phyloP scores from a whole-genome alignment of 2,888 invertebrate genomes.

The Eretmocerus hayati region DNA sequence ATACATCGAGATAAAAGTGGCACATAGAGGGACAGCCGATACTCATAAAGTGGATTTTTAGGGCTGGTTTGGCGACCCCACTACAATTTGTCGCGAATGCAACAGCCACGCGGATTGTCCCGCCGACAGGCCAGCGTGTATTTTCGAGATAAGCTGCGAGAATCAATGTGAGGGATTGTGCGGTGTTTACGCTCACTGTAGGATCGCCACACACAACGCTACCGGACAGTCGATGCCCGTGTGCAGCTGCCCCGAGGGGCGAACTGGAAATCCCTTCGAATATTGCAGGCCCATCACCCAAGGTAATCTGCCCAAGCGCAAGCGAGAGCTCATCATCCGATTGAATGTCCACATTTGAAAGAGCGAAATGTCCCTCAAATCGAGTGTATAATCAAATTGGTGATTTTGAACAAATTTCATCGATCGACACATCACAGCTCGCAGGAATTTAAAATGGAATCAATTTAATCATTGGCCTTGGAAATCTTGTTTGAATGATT shows the following conservation, averaged over 20 bases:
- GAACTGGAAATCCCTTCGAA: slow-evolving; percentile 81
- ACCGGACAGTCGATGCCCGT: slow-evolving; percentile 64
- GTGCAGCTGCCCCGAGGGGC: slow-evolving; percentile 78
- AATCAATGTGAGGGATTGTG: slow-evolving; percentile 76
- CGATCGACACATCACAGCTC: too few species aligned
- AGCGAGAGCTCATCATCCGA: too few species aligned
- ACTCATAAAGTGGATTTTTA: too few species aligned
- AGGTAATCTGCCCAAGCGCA: slow-evolving; percentile 56
- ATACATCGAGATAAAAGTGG: too few species aligned
- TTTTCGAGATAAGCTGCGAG: slow-evolving; percentile 67
- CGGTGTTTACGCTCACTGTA: slow-evolving; percentile 73
- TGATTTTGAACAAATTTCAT: too few species aligned
- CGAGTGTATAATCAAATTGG: too few species aligned
- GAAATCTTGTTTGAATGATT: too few species aligned
- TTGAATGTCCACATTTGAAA: too few species aligned
- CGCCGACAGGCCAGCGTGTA: slow-evolving; percentile 67
- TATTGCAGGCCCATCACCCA: slow-evolving; percentile 75
- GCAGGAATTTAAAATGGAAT: too few species aligned
- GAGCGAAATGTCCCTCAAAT: too few species aligned
- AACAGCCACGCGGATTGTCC: slow-evolving; percentile 74
- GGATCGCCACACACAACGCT: slow-evolving; percentile 49
- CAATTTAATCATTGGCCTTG: too few species aligned
- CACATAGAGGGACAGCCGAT: too few species aligned
- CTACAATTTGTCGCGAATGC: slow-evolving; percentile 72
- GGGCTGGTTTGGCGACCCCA: slow-evolving; percentile 75